Percentiles rank a stretch among this genome's conserved stretches.
Conservation (phyloP, 2,888 invertebrate species). For the Tenthredo distinguenda region DNA sequence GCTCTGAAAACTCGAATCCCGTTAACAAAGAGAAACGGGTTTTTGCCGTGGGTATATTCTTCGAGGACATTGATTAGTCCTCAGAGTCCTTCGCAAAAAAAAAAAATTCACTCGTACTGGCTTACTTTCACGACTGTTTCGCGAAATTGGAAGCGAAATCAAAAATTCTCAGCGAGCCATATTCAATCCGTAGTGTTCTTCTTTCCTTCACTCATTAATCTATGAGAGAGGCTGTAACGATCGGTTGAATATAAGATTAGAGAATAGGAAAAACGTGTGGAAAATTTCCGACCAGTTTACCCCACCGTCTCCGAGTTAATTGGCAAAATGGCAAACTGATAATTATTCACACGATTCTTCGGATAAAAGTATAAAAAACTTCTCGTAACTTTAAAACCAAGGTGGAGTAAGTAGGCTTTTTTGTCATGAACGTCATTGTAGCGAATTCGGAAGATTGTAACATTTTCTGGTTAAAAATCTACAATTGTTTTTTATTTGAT, state of each 20-base stretch:
- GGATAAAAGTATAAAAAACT: not conserved
- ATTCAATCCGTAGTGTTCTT: not conserved
- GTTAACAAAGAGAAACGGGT: not conserved
- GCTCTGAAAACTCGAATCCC: not conserved
- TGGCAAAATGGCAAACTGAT: not conserved
- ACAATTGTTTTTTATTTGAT: no score
- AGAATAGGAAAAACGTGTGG: not conserved
- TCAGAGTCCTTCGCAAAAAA: no score
- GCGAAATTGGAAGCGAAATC: not conserved
- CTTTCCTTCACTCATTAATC: not conserved
- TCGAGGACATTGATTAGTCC: not conserved
- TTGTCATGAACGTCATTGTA: no score
- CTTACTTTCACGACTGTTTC: not conserved
- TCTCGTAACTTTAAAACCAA: no score
- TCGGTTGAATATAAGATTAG: not conserved
- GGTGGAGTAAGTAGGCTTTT: no score
- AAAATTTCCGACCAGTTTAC: not conserved
- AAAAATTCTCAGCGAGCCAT: not conserved
- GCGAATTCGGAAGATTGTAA: no score
- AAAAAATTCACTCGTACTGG: not conserved
- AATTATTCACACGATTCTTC: not conserved
- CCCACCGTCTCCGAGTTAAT: not conserved
- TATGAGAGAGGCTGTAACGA: not conserved
- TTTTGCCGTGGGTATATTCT: not conserved
- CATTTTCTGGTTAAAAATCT: no score